phyloP scores from a whole-genome alignment of 2,888 invertebrate species.

The Gisinianus flammeolus region DNA sequence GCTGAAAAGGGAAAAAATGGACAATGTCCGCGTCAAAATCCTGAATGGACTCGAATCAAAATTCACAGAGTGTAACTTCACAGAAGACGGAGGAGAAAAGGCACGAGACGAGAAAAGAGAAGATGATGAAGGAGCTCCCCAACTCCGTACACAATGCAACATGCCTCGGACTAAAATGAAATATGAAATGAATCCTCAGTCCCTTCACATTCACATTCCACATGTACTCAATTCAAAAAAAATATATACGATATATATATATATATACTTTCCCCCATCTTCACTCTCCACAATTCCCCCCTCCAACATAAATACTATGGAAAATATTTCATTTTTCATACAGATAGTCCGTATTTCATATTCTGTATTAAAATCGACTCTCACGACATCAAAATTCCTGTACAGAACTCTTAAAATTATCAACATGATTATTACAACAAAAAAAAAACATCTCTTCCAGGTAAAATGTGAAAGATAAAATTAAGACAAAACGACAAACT shows the following conservation, averaged over 20 bases:
- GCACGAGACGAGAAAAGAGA: neutral
- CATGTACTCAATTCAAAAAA: no score
- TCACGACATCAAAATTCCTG: no score
- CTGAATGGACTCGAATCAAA: constrained; percentile 49
- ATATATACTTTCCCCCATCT: neutral
- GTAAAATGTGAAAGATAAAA: no score
- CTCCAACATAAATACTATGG: no score
- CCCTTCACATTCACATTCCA: neutral
- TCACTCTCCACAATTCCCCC: neutral
- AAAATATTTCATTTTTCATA: neutral
- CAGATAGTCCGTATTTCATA: neutral
- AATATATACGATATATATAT: neutral
- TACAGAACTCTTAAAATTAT: no score
- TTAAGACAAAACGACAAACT: no score
- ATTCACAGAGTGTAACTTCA: constrained; percentile 36
- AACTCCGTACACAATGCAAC: neutral
- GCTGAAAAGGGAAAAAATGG: constrained; percentile 32
- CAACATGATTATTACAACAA: no score
- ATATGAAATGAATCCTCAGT: neutral
- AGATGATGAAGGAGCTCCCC: neutral
- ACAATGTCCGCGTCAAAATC: constrained; percentile 48
- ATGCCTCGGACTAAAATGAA: neutral
- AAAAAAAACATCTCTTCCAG: no score
- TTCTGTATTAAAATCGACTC: no score
- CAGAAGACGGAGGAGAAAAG: neutral